Conservation (phyloP, 2,113 vertebrate genomes). For the Sula dactylatra region DNA sequence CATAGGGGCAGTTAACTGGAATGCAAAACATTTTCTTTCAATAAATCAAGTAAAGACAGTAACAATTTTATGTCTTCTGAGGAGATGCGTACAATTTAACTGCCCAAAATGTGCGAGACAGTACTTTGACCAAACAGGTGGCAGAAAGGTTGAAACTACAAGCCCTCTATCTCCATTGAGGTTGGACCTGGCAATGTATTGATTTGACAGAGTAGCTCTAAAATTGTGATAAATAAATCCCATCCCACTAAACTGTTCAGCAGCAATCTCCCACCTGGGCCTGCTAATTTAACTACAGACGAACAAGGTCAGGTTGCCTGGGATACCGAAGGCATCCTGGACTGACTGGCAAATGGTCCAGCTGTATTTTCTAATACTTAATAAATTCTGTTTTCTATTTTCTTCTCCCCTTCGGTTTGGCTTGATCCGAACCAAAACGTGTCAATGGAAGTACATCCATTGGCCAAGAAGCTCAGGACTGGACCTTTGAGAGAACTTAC, state of each 20-base stretch:
- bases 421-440: background rate
- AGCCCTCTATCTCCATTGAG: background rate
- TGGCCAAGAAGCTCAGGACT: background rate
- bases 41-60: background rate
- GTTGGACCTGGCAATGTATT: background rate
- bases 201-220: background rate
- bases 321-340: background rate
- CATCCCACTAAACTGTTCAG: background rate
- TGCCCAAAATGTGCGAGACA: background rate
- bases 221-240: conserved; percentile 28
- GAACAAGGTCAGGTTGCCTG: background rate
- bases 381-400: background rate
- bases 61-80: background rate
- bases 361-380: background rate
- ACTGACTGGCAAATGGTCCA: background rate
- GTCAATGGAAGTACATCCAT: background rate
- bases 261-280: background rate
- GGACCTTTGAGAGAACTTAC: background rate
- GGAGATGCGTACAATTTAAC: background rate
- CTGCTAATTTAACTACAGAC: conserved; percentile 30
- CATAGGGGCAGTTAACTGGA: background rate
- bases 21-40: background rate
- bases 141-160: background rate
- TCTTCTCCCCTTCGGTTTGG: background rate
- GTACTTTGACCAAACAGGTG: background rate